A percentile compares a stretch with the other conserved stretches of the same genome.
phyloP scores from a whole-genome alignment of 2,888 invertebrate species.

The Pogonocherus hispidulus region DNA sequence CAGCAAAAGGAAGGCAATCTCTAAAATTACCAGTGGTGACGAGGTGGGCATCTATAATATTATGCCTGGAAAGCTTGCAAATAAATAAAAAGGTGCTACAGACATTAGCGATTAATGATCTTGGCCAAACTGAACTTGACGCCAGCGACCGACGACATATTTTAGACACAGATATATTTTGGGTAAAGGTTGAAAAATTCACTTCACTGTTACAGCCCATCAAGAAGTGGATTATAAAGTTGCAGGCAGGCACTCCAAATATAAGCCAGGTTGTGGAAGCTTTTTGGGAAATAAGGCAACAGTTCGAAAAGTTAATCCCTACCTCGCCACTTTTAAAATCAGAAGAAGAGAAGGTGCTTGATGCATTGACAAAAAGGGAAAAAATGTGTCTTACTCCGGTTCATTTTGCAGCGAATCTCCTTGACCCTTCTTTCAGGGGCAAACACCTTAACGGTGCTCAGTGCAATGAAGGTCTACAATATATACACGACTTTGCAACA shows the following conservation, averaged over 20 bases:
- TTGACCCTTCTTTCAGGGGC: not conserved
- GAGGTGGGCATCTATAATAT: not conserved
- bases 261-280: slow-evolving; percentile 5
- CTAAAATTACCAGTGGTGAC: not conserved
- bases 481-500: slow-evolving; percentile 1
- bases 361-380: not conserved
- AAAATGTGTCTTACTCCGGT: slow-evolving; percentile 2
- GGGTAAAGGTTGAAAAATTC: slow-evolving; percentile 3
- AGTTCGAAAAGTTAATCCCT: not conserved
- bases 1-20: not conserved
- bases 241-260: slow-evolving; percentile 4
- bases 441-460: not conserved
- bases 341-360: not conserved
- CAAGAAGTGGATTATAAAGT: not conserved
- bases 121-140: not conserved
- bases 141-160: not conserved
- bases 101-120: not conserved
- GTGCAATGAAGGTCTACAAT: not conserved
- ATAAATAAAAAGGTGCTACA: not conserved
- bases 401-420: slow-evolving; percentile 5
- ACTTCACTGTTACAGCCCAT: not conserved
- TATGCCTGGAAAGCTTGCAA: not conserved
- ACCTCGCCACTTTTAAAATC: slow-evolving; percentile 5
- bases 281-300: slow-evolving; percentile 1
- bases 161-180: not conserved